Evolutionary conservation across 2,113 vertebrate genomes (phyloP), one percentile per base, ranked within the genome.

Genomic region (Nyctereutes procyonoides): DNA sequence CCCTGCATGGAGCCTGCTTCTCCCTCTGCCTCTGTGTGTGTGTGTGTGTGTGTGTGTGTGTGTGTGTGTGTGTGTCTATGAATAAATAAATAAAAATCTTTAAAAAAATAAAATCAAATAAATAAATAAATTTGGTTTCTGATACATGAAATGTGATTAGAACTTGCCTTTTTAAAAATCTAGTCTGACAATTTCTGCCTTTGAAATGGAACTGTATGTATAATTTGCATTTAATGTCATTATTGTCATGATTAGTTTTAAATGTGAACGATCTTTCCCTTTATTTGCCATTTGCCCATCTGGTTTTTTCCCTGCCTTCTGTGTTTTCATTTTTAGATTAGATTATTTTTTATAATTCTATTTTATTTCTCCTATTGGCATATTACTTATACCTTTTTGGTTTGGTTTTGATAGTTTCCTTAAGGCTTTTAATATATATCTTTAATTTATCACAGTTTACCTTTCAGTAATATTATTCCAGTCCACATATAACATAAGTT

Each of bases 301-400:
- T 58, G 76, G 5, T 63, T 76, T 91, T 3, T n/a, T 80, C 20
- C 8, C 3, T 67, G 3, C 60, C 30, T 92, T 69, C 43, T 71
- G 28, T 84, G 69, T 92, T 89, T 96, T 60, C 12, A 15, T 71
- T 62, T 90, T 90, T 77, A 32, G 28, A 17, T 71, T 93, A 65
- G 35, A 77, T 48, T 69, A 56, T 67, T 67, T 85, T 96, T 69
- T 56, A 24, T 73, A 85, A 79, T 71, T 93, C 79, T 77, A n/a
- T 71, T 79, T 94, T 76, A 28, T 76, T 30, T 94, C 53, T 43
- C 80, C 24, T 38, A 43, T 80, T 88, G 19, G 43, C 15, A 92
- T 83, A 28, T 69, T 65, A 56, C 30, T 38, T 30, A 79, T 30
- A 48, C 19, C 28, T 84, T 28, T 63, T 58, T 28, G 28, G n/a